phyloP scores from a whole-genome alignment of 2,113 vertebrate genomes.

The Todiramphus chloris region DNA sequence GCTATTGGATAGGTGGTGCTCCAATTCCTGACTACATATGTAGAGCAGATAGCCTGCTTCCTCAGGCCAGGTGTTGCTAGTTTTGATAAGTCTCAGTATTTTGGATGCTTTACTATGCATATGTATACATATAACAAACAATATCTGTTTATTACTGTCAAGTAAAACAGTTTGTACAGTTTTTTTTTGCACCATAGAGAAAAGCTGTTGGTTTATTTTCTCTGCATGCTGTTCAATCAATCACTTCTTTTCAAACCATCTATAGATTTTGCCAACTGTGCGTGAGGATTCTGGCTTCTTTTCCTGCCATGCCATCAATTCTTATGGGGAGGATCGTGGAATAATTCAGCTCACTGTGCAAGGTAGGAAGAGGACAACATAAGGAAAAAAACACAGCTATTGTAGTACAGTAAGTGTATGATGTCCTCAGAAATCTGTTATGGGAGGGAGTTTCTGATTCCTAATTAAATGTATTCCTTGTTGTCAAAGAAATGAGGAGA shows the following conservation, averaged over 20 bases:
- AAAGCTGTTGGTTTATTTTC: neutral
- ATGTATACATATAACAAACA: neutral
- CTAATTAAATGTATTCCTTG: neutral
- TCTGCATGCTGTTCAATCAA: neutral
- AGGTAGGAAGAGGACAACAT: constrained; percentile 78
- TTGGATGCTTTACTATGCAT: neutral
- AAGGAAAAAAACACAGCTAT: neutral
- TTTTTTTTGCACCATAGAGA: neutral
- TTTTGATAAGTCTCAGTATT: neutral
- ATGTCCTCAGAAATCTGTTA: neutral
- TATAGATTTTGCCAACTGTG: constrained; percentile 93
- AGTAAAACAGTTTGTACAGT: neutral
- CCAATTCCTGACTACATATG: neutral
- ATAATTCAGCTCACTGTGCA: constrained; percentile 99
- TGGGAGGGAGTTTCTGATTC: neutral
- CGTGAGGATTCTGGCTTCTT: constrained; percentile 98
- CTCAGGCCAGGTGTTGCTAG: constrained; percentile 26
- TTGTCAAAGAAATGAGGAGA: neutral
- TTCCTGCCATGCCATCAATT: constrained; percentile 99
- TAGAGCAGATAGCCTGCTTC: neutral
- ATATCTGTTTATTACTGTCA: neutral
- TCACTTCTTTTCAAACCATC: constrained; percentile 50
- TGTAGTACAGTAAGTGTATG: neutral
- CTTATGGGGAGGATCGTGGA: constrained; percentile 95
- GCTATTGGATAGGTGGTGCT: constrained; percentile 3